Percentiles rank a stretch among this genome's conserved stretches.
These are phyloP conservation scores for Arvicanthis niloticus DNA, from an alignment of 2,113 vertebrate species.

Conservation along the genomic window DNA sequence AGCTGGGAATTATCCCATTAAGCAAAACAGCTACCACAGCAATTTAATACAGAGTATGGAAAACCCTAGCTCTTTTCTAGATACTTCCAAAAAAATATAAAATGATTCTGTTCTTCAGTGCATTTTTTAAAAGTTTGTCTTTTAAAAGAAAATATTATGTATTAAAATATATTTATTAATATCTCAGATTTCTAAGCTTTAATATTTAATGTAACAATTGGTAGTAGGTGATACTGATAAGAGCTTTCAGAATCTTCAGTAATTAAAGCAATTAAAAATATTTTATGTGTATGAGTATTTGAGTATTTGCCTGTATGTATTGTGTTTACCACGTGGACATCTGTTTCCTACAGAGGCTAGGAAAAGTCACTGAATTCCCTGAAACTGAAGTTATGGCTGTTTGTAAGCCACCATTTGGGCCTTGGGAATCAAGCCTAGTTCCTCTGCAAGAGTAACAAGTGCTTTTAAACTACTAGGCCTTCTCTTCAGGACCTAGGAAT, in stretches of 20 bases:
- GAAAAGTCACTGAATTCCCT: neutral
- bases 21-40: neutral
- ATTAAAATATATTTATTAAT: slow-evolving; percentile 29
- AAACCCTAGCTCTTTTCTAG: neutral
- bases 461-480: neutral
- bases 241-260: slow-evolving; percentile 15
- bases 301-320: neutral
- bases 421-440: neutral
- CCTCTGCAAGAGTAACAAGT: neutral
- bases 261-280: neutral
- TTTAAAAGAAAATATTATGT: slow-evolving; percentile 24
- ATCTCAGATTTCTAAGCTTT: slow-evolving; percentile 45
- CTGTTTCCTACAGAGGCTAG: neutral
- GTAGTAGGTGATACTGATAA: neutral
- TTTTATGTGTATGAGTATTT: neutral
- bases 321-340: neutral
- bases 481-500: neutral
- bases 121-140: neutral
- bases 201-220: slow-evolving; percentile 11
- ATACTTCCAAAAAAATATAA: slow-evolving; percentile 10
- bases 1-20: neutral
- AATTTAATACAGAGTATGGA: neutral
- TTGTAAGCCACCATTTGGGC: neutral
- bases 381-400: neutral
- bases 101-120: neutral